Conservation (phyloP, 1,140 invertebrate genomes). For the Macrotrachela quadricornifera region DNA sequence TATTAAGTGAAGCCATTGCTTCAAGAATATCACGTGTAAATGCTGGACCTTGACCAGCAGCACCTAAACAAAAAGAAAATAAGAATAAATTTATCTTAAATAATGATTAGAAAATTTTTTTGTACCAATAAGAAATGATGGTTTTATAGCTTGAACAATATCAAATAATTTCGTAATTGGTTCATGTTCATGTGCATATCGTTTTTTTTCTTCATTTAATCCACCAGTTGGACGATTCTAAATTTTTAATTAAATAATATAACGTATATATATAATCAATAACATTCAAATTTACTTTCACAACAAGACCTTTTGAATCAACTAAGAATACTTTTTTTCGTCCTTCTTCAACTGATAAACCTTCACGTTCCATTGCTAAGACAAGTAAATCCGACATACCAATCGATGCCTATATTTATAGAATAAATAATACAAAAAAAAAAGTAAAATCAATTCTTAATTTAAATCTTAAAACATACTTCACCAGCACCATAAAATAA, state of each 20-base stretch:
- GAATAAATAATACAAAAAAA: slow-evolving; percentile 10
- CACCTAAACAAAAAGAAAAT: slow-evolving; percentile 14
- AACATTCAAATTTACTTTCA: slow-evolving; percentile 11
- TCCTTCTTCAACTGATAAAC: slow-evolving; percentile 19
- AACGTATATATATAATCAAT: background rate
- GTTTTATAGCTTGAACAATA: slow-evolving; percentile 20
- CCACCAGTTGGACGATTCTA: slow-evolving; percentile 23
- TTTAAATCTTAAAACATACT: slow-evolving; percentile 30
- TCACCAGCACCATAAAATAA: slow-evolving; percentile 34
- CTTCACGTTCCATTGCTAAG: slow-evolving; percentile 19
- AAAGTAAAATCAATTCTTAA: background rate
- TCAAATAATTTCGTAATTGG: slow-evolving; percentile 19
- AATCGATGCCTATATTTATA: slow-evolving; percentile 21
- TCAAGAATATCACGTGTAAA: slow-evolving; percentile 23
- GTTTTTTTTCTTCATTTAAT: slow-evolving; percentile 18
- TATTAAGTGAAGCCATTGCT: slow-evolving; percentile 22
- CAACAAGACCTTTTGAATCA: slow-evolving; percentile 25
- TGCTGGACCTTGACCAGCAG: slow-evolving; percentile 23
- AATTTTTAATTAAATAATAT: background rate
- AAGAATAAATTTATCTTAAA: background rate
- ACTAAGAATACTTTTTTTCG: slow-evolving; percentile 25
- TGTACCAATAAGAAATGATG: slow-evolving; percentile 24
- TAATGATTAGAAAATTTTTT: too few species aligned
- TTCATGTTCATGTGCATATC: slow-evolving; percentile 27
- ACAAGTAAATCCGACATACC: slow-evolving; percentile 25